Base-by-base conservation (phyloP, 2,888 invertebrate species). In the Heliconius aoede region DNA sequence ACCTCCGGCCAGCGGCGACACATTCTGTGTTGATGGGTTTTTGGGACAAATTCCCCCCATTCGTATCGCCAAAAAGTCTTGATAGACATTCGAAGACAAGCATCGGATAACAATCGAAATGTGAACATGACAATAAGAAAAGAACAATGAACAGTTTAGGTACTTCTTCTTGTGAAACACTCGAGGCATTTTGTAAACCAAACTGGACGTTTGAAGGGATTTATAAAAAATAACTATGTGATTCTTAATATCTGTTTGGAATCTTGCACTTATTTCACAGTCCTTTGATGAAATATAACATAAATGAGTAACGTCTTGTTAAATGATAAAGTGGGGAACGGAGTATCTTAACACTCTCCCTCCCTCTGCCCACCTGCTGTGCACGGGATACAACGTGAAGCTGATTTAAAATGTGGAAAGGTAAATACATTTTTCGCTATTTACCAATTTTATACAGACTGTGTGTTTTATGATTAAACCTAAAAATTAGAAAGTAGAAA, bases 31-130 rank as follows among this genome's bases (percentile, higher is more conserved):
- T 71, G 77, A 74, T 78, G 74, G 62, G 78, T 78, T 80, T 81
- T 82, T 72, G 79, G 80, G 79, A 79, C 76, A 79, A 80, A 92
- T 92, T 89, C 90, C 84, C 78, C 81, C 83, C 89, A 88, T 89
- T 90, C 86, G 88, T 89, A 88, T 87, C 84, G 82, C 82, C 85
- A 85, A 89, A 90, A 90, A 89, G 77, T 88, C 76, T 77, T 79
- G 81, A 83, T 82, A 77, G 79, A 62, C 51, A 51, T 79, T 80
- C 76, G 75, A 81, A 77, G 85, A 87, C 87, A 86, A 85, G 83
- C 86, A 83, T 85, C 86, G 84, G 90, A 91, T 90, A 90, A 91
- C 91, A 91, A 92, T 92, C 91, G 91, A 89, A 91, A 89, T 89
- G 88, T 88, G 88, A 89, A 89, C 88, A 90, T 85, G 82, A 85